phyloP scores from a whole-genome alignment of 1,140 invertebrate species.

The Heterodera schachtii region DNA sequence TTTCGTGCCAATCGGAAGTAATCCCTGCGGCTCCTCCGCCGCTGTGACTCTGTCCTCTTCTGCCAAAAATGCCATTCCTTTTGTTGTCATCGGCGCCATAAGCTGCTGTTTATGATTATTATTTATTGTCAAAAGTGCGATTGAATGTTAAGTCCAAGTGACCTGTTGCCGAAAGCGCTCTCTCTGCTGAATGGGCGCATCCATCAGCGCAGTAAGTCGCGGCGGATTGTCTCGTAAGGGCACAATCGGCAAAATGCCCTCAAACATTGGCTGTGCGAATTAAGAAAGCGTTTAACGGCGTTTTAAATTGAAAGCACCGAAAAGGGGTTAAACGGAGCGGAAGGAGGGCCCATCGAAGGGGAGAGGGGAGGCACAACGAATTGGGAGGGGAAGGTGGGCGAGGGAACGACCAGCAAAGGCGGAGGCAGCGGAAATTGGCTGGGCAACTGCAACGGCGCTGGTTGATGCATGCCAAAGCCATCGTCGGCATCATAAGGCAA shows the following conservation, averaged over 20 bases:
- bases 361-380: background rate
- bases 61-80: background rate
- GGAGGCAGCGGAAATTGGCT: background rate
- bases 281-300: background rate
- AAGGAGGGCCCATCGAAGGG: background rate
- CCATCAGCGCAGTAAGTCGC: conserved; percentile 37
- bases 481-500: background rate
- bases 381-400: conserved; percentile 6
- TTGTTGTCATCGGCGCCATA: background rate
- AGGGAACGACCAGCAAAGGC: conserved; percentile 10
- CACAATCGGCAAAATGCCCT: conserved; percentile 38
- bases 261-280: conserved; percentile 33
- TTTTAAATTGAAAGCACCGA: background rate
- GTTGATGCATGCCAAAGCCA: background rate
- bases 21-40: background rate
- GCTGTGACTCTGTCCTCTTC: background rate
- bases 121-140: no score
- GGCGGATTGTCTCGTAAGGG: conserved; percentile 32
- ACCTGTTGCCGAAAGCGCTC: background rate
- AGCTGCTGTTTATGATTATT: background rate
- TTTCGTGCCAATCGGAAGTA: background rate
- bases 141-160: no score
- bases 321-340: conserved; percentile 29
- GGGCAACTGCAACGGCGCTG: background rate
- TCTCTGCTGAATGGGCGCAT: conserved; percentile 6